Percentiles rank a stretch among this genome's conserved stretches.
These are phyloP conservation scores for Drosophila pseudotalamancana DNA, from an alignment of 2,888 invertebrate species.

Conservation along the genomic window DNA sequence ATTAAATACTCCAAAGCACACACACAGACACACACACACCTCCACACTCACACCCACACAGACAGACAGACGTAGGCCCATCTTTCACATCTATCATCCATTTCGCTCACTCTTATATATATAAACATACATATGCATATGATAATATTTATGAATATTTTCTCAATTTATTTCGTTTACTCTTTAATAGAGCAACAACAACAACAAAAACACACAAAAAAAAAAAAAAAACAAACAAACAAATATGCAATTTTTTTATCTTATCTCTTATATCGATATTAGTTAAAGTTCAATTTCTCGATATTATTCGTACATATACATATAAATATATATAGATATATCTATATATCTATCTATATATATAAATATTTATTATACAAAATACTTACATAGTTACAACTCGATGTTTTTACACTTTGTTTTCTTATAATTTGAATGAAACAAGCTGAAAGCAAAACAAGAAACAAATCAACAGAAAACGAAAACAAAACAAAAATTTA, in stretches of 20 bases:
- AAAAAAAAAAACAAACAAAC: conserved; percentile 7
- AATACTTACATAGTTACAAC: conserved; percentile 29
- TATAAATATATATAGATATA: conserved; percentile 8
- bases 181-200: conserved; percentile 17
- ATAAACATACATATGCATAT: conserved; percentile 36
- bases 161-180: conserved; percentile 41
- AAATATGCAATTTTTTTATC: conserved; percentile 9
- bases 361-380: conserved; percentile 9
- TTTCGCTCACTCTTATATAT: conserved; percentile 34
- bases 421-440: conserved; percentile 48
- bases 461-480: conserved; percentile 40
- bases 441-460: conserved; percentile 27
- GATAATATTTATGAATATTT: conserved; percentile 47
- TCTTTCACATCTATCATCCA: conserved; percentile 47
- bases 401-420: conserved; percentile 44
- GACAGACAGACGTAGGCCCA: conserved; percentile 17
- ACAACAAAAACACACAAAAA: conserved; percentile 8
- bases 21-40: conserved; percentile 6
- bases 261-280: conserved; percentile 40
- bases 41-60: conserved; percentile 4
- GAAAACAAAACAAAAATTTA: conserved; percentile 6
- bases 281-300: conserved; percentile 21
- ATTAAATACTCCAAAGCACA: conserved; percentile 39
- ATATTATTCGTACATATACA: conserved; percentile 5
- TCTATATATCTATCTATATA: conserved; percentile 8